Percentiles rank a stretch among this genome's conserved stretches.
phyloP scores from a whole-genome alignment of 1,140 invertebrate genomes.

The Macrotrachela quadricornifera region DNA sequence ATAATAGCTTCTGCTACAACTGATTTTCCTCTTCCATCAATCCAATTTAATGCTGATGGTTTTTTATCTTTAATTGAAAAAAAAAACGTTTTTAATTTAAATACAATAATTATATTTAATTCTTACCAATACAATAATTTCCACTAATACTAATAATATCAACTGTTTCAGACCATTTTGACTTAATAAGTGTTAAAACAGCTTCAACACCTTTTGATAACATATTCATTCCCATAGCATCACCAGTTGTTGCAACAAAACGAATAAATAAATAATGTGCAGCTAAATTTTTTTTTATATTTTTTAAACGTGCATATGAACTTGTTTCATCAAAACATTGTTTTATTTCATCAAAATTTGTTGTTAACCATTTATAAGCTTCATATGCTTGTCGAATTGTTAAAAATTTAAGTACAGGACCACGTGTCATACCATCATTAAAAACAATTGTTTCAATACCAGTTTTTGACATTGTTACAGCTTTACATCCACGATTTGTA shows the following conservation, averaged over 20 bases:
- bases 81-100: too few relatives aligned
- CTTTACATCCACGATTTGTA: constrained; percentile 83
- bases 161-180: not conserved
- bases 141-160: constrained; percentile 45
- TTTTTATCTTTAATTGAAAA: too few relatives aligned
- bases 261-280: constrained; percentile 69
- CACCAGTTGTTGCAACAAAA: constrained; percentile 80
- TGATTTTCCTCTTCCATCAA: constrained; percentile 84
- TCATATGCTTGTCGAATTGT: constrained; percentile 45
- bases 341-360: constrained; percentile 62
- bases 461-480: too few relatives aligned
- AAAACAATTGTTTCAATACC: constrained; percentile 59
- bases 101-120: too few relatives aligned
- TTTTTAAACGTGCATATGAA: constrained; percentile 16
- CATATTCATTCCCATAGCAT: constrained; percentile 99
- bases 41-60: constrained; percentile 88
- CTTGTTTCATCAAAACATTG: constrained; percentile 62
- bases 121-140: constrained; percentile 92
- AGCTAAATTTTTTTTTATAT: constrained; percentile 40
- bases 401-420: constrained; percentile 69
- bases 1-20: constrained; percentile 81
- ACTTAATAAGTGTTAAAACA: constrained; percentile 56
- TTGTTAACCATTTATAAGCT: constrained; percentile 34
- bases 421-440: constrained; percentile 85
- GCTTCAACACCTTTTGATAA: constrained; percentile 62